A percentile compares a stretch with the other conserved stretches of the same genome.
Conservation (phyloP, 2,113 vertebrate species). For the Amazona guildingii region DNA sequence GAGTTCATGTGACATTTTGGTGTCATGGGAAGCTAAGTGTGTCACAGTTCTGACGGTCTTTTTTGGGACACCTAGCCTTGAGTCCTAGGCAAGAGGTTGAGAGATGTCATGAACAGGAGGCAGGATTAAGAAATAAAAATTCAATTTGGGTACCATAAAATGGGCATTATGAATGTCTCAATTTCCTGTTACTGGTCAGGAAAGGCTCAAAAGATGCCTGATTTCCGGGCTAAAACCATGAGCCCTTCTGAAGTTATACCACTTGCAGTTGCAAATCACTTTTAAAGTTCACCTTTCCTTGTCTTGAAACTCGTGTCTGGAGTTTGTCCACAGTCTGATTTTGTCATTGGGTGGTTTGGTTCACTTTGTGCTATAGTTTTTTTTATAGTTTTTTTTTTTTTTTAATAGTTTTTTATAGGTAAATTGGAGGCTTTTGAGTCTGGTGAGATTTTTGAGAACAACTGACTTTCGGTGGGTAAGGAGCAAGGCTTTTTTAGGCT, state of each 20-base stretch:
- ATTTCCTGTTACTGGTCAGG: neutral
- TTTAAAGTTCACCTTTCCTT: neutral
- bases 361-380: neutral
- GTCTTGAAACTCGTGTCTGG: neutral
- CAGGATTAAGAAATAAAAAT: neutral
- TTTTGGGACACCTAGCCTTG: neutral
- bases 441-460: neutral
- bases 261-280: neutral
- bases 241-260: neutral
- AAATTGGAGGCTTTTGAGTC: neutral
- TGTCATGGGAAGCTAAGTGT: neutral
- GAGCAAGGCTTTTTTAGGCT: neutral
- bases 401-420: neutral
- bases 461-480: neutral
- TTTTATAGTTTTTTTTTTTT: neutral
- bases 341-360: neutral
- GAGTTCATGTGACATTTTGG: neutral
- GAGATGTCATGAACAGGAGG: neutral
- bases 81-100: neutral
- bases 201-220: neutral
- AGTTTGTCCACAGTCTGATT: neutral
- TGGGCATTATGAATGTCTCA: neutral
- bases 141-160: neutral
- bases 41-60: neutral
- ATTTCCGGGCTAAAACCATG: neutral